These are phyloP conservation scores for Okapia johnstoni DNA, from an alignment of 2,113 vertebrate species.

Conservation along the genomic window DNA sequence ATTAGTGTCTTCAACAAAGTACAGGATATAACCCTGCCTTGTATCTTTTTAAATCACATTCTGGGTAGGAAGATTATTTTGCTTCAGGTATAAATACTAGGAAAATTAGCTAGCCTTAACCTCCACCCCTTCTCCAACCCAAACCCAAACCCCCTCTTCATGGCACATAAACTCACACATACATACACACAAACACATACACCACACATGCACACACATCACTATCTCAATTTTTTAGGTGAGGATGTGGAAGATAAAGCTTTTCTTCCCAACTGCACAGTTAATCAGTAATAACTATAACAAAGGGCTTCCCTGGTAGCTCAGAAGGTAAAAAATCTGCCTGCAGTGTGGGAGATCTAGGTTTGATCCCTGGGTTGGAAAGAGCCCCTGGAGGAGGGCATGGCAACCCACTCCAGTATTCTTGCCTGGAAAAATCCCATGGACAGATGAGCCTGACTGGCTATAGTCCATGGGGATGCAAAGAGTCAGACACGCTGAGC, in stretches of 20 bases:
- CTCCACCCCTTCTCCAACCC: neutral
- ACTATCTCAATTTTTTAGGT: neutral
- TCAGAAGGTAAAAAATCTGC: neutral
- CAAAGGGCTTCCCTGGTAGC: neutral
- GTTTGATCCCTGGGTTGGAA: fast-evolving
- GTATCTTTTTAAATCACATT: neutral
- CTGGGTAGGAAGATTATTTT: neutral
- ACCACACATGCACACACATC: neutral
- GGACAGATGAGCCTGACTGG: neutral
- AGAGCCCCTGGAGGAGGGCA: neutral
- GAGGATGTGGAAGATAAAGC: neutral
- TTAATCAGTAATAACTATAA: neutral
- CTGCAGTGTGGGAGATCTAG: neutral
- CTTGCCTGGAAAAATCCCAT: neutral
- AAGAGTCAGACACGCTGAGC: neutral
- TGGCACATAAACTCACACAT: neutral
- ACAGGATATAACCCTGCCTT: neutral
- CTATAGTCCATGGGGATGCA: neutral
- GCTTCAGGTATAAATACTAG: neutral
- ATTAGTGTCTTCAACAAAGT: neutral
- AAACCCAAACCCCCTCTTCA: neutral
- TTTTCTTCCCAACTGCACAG: neutral
- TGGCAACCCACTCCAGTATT: neutral
- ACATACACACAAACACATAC: neutral
- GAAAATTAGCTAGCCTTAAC: neutral